Conservation (phyloP, 1,140 invertebrate genomes). For the Diorhabda sublineata region DNA sequence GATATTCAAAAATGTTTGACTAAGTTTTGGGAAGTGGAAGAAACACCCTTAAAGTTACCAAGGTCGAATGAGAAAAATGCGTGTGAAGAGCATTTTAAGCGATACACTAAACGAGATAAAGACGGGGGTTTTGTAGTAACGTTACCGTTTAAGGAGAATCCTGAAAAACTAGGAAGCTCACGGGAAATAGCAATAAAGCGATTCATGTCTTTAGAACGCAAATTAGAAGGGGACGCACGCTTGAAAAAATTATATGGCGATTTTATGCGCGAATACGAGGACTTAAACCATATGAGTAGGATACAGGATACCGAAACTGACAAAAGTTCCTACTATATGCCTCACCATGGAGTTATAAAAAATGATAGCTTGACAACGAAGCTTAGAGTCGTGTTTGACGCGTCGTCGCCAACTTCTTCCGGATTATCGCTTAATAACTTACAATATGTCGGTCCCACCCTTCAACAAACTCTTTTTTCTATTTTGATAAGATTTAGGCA, state of each 20-base stretch:
- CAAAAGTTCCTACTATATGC: constrained; percentile 37
- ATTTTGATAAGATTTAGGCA: constrained; percentile 37
- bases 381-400: constrained; percentile 43
- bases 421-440: constrained; percentile 36
- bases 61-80: background rate
- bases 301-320: background rate
- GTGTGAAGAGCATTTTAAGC: constrained; percentile 7
- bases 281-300: background rate
- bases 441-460: constrained; percentile 31
- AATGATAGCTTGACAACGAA: constrained; percentile 35
- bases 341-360: constrained; percentile 46
- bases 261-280: background rate
- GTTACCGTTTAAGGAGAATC: constrained; percentile 15
- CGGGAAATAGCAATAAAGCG: constrained; percentile 15
- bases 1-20: too few species aligned
- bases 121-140: constrained; percentile 18
- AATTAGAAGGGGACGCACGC: constrained; percentile 25
- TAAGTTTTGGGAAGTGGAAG: constrained; percentile 16
- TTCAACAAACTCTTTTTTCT: constrained; percentile 37
- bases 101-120: constrained; percentile 2
- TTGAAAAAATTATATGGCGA: constrained; percentile 22
- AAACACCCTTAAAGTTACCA: background rate
- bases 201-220: constrained; percentile 31
- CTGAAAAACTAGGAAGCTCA: constrained; percentile 18
- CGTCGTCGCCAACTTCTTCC: constrained; percentile 20